Base-by-base conservation (phyloP, 2,797 vertebrate species). In the Sebastolobus altivelis region DNA sequence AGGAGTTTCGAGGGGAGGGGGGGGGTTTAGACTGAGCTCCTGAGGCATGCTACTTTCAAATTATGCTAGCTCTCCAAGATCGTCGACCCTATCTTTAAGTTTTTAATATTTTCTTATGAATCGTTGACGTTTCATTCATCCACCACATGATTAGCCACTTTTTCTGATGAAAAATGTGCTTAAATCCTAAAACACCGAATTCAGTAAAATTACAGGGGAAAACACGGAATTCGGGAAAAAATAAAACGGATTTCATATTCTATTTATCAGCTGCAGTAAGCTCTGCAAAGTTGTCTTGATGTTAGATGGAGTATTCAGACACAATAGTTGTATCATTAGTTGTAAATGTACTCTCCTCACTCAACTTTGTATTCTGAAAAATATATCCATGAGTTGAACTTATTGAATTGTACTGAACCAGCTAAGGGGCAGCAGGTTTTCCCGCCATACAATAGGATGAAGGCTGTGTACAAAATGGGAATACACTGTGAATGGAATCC, bases 391-490 rank as follows among this genome's bases (percentile, higher is more conserved):
- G 54, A 20, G 55, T 73, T 22, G 70, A 60, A 38, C 43, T 2
- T 14, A 6, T 38, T 46, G 49, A 40, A 37, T 13, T 38, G 8
- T 9, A 59, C 13, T 20, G 20, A 80, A 84, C 5, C 59, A 43
- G 3, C 20, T 43, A n/a, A 65, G 67, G 8, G 20, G 27, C 20
- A n/a, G 56, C 40, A 74, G 79, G 43, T 83, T 77, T 84, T 72
- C 35, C 27, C 43, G 18, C 18, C 2, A 60, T 37, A 75, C 56
- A 81, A 63, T 16, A 74, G 75, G 40, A 75, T 52, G 22, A 61
- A 61, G 43, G 55, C 58, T 40, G 55, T 58, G 18, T 65, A 73
- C 22, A 84, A 75, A 84, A 83, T 37, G 20, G 40, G 49, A 58
- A 83, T 58, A 31, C 37, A 58, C 4, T 81, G 37, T n/a, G 72